phyloP scores from a whole-genome alignment of 2,888 invertebrate species.

The Piscicola geometra region DNA sequence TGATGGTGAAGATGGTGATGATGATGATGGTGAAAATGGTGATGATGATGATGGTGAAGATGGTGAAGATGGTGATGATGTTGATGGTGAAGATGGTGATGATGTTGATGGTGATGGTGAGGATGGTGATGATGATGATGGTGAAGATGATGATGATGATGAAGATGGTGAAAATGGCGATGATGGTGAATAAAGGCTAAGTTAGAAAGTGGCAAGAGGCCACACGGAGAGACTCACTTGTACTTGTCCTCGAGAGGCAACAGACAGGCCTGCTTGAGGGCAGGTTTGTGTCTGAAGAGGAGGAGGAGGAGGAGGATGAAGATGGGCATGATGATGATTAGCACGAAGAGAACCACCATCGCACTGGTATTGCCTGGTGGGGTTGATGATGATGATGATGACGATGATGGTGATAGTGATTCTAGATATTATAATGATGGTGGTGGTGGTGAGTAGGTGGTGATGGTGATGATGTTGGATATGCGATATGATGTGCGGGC shows the following conservation, averaged over 20 bases:
- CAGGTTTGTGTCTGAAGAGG: slow-evolving; percentile 70
- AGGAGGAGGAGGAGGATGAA: slow-evolving; percentile 67
- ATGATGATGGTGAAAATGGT: not conserved
- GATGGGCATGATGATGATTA: slow-evolving; percentile 77
- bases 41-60: not conserved
- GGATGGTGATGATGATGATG: not conserved
- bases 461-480: not conserved
- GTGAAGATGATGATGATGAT: no score
- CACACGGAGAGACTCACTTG: not conserved
- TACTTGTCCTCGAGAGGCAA: slow-evolving; percentile 36
- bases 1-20: slow-evolving; percentile 12
- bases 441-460: slow-evolving; percentile 1
- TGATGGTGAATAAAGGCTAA: no score
- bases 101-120: slow-evolving; percentile 4
- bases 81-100: not conserved
- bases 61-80: slow-evolving; percentile 9
- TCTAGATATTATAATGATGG: not conserved
- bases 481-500: not conserved
- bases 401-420: not conserved
- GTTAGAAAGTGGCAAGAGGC: no score
- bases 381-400: not conserved
- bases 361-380: slow-evolving; percentile 6
- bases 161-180: no score
- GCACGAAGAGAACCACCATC: slow-evolving; percentile 69
- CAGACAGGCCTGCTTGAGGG: slow-evolving; percentile 62